A percentile compares a stretch with the other conserved stretches of the same genome.
These are phyloP conservation scores for Drosophila pachea DNA, from an alignment of 1,140 invertebrate species.

Conservation along the genomic window DNA sequence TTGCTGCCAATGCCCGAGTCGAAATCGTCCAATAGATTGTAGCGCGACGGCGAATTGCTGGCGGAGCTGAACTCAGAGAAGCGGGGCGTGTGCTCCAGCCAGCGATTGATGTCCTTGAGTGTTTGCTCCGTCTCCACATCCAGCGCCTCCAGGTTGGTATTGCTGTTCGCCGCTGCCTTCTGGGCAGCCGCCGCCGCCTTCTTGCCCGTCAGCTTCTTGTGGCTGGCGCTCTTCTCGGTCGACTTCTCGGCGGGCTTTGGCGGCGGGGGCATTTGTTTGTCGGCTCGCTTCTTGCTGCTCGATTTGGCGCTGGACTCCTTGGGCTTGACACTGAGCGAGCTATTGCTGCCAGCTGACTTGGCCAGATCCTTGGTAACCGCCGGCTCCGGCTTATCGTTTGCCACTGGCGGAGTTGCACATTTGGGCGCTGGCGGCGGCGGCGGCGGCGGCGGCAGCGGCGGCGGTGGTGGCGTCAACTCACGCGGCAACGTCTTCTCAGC, in stretches of 20 bases:
- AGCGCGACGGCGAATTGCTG: conserved; percentile 85
- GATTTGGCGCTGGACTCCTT: conserved; percentile 20
- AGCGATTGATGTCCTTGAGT: conserved; percentile 92
- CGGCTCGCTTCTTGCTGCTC: conserved; percentile 48
- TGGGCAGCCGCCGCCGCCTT: conserved; percentile 51
- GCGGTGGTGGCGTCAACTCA: conserved; percentile 23
- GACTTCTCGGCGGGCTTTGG: conserved; percentile 60
- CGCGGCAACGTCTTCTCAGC: conserved; percentile 22
- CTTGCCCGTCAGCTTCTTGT: conserved; percentile 59
- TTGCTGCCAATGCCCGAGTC: conserved; percentile 75
- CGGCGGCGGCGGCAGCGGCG: background rate
- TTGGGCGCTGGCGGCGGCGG: background rate
- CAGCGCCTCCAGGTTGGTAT: conserved; percentile 86
- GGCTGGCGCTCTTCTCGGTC: conserved; percentile 43
- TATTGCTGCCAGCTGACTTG: conserved; percentile 7
- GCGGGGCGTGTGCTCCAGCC: conserved; percentile 90
- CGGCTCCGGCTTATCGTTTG: conserved; percentile 21
- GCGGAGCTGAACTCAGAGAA: conserved; percentile 86
- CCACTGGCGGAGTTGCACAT: background rate
- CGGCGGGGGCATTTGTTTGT: conserved; percentile 68
- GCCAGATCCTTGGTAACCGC: conserved; percentile 9
- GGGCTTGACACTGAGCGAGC: background rate
- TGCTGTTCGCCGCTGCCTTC: conserved; percentile 78
- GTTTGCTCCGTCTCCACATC: conserved; percentile 89
- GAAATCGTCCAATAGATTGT: conserved; percentile 80